Evolutionary conservation across 2,797 vertebrate genomes (phyloP), one percentile per base, ranked within the genome.

Genomic region (Okamejei kenojei): DNA sequence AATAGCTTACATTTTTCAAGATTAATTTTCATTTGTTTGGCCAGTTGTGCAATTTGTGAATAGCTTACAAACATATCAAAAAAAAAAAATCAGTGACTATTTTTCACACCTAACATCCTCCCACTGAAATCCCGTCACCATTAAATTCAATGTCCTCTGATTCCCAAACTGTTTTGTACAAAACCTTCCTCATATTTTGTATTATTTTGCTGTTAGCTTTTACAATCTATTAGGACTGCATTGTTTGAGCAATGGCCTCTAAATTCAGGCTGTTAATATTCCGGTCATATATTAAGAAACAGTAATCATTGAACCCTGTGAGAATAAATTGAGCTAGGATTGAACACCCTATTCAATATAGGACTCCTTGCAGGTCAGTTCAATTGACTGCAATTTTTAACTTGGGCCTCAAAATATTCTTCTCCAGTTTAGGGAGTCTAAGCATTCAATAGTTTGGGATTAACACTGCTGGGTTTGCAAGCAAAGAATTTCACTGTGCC

Each of bases 21-120:
- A n/a, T 8, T 63, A 65, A 19, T 88, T 65, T 88, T 88, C 61
- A 68, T 88, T 88, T 76, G 58, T 61, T 61, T 88, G 84, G 63
- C 29, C 61, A 88, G 19, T 65, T 65, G 29, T 26, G 19, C 45
- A 81, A 81, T 81, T 54, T 74, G 23, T 23, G 68, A 71, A 71
- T 19, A 71, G 15, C 13, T 71, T 71, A 26, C 10, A 68, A 68
- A 68, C 10, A 2, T 10, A 68, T 45, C 1, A 7, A 9, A 73
- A 73, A 58, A 54, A 1, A 82, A 61, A 58, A 82, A 58, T 58
- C 45, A 58, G 11, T 82, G 23, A 61, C 23, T 54, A 82, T 54
- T 38, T 23, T 81, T 45, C 8, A 81, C 54, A 23, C 23, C 11
- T 13, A 26, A 10, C 29, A 21, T 54, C 23, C 23, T 82, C 54